These are phyloP conservation scores for Epinephelus fuscoguttatus DNA, from an alignment of 2,113 vertebrate species.

Conservation along the genomic window DNA sequence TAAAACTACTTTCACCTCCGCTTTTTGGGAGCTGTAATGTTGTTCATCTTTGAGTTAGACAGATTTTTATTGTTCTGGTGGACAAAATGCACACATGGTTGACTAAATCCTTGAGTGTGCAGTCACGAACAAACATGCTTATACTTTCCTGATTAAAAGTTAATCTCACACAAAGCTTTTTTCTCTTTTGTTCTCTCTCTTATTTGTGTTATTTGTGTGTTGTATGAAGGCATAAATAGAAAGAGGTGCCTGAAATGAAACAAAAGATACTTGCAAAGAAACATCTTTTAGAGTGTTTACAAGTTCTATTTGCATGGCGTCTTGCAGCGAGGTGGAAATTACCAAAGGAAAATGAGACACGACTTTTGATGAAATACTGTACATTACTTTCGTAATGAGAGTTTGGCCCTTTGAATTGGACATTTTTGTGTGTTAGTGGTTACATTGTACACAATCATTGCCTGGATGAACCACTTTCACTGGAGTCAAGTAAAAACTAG, in stretches of 20 bases:
- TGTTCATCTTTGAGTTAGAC: too few species aligned
- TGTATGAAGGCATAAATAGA: neutral
- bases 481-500: neutral
- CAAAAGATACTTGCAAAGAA: neutral
- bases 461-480: neutral
- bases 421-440: neutral
- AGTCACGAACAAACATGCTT: neutral
- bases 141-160: neutral
- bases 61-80: too few species aligned
- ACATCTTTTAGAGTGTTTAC: neutral
- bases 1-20: too few species aligned
- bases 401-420: neutral
- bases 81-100: too few species aligned
- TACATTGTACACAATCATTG: neutral
- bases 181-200: neutral
- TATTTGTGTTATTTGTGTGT: neutral
- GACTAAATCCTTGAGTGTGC: too few species aligned
- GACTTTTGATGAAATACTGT: neutral
- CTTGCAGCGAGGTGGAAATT: neutral
- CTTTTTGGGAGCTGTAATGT: too few species aligned
- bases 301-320: neutral
- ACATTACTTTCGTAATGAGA: neutral
- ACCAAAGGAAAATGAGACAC: neutral
- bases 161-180: neutral
- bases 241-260: neutral